Conservation (phyloP, 2,888 invertebrate genomes). For the Trissoscelio sp. region DNA sequence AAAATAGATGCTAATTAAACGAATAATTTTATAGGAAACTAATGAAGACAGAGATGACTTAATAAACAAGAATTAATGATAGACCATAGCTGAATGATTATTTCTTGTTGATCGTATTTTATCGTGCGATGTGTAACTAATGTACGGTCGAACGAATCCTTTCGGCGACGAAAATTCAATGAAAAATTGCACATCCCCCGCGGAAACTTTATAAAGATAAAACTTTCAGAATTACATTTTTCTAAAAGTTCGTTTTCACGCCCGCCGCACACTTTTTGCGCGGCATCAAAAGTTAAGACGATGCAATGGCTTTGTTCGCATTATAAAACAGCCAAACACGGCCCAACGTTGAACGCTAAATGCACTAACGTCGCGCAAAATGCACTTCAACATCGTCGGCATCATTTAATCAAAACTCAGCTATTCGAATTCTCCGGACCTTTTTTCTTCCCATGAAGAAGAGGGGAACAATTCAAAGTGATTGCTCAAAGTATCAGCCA, state of each 20-base stretch:
- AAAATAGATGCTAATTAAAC: too few species aligned
- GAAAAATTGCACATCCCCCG: constrained; percentile 48
- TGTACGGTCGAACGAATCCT: constrained; percentile 48
- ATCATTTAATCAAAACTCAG: constrained; percentile 31
- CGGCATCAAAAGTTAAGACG: constrained; percentile 30
- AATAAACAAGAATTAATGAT: constrained; percentile 31
- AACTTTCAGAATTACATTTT: constrained; percentile 58
- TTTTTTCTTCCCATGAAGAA: not conserved
- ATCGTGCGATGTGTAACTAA: constrained; percentile 28
- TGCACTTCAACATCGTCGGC: constrained; percentile 1
- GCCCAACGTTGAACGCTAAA: not conserved
- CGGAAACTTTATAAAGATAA: constrained; percentile 53
- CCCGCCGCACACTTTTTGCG: constrained; percentile 39
- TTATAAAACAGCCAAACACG: constrained; percentile 35
- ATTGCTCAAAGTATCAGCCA: constrained; percentile 14
- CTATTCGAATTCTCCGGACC: not conserved
- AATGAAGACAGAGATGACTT: too few species aligned
- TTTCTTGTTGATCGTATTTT: constrained; percentile 35
- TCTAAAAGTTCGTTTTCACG: constrained; percentile 53
- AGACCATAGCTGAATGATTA: constrained; percentile 43
- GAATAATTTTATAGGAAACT: too few species aligned
- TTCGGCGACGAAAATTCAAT: constrained; percentile 42
- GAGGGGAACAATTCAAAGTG: constrained; percentile 6
- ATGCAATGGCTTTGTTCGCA: constrained; percentile 37
- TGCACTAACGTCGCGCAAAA: not conserved